Percentiles rank a stretch among this genome's conserved stretches.
Conservation (phyloP, 1,140 invertebrate genomes). For the Bombus terrestris region DNA sequence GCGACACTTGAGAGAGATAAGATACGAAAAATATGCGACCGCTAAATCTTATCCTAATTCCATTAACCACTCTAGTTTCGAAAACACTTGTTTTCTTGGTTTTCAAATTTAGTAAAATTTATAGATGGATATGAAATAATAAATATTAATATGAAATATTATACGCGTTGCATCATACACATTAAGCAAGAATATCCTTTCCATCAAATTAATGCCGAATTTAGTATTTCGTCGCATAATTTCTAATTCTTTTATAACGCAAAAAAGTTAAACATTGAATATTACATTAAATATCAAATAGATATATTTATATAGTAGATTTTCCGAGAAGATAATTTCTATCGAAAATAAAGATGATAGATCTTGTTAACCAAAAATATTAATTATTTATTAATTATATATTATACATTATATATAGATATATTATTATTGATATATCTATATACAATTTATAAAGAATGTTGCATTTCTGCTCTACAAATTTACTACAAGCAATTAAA, state of each 20-base stretch:
- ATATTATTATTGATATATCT: background rate
- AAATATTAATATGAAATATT: background rate
- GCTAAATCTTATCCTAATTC: background rate
- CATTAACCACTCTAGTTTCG: background rate
- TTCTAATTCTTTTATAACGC: too few species aligned
- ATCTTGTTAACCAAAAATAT: background rate
- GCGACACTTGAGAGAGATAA: background rate
- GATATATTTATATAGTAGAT: background rate
- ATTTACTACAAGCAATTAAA: background rate
- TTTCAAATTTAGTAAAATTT: background rate
- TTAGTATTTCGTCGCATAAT: too few species aligned
- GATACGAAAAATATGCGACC: conserved; percentile 11
- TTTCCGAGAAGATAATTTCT: background rate
- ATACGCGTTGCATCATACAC: background rate
- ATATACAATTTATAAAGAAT: background rate
- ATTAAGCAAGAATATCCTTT: background rate
- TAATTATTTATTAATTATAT: background rate
- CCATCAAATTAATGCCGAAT: too few species aligned
- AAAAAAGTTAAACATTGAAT: background rate
- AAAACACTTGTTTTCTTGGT: background rate
- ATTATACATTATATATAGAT: too few species aligned
- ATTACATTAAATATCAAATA: background rate
- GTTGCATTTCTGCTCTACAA: too few species aligned
- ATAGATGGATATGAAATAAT: background rate
- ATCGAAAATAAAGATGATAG: background rate